A percentile compares a stretch with the other conserved stretches of the same genome.
Evolutionary conservation across 2,113 vertebrate genomes (phyloP).

Genomic region (Pterophyllum scalare): DNA sequence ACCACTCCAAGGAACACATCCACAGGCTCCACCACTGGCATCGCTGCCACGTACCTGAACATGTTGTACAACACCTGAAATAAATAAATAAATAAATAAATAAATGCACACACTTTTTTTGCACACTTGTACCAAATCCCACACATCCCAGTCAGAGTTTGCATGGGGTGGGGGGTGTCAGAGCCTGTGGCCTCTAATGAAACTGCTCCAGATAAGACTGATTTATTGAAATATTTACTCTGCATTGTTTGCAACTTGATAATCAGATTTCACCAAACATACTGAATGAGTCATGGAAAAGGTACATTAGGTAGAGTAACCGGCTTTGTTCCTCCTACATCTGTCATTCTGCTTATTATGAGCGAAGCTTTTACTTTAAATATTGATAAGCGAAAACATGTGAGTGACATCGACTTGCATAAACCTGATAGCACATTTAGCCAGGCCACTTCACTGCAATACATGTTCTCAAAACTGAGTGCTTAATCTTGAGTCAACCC

Average conservation of each 20-base stretch:
- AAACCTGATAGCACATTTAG: not conserved
- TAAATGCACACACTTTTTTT: not conserved
- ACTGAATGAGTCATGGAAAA: conserved; percentile 18
- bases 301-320: not conserved
- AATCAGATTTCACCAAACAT: conserved; percentile 22
- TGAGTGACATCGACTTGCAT: not conserved
- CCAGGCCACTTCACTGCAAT: not conserved
- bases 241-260: conserved; percentile 57
- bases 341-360: not conserved
- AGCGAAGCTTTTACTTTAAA: not conserved
- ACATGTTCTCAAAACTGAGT: not conserved
- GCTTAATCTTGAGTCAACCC: not conserved
- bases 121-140: not conserved
- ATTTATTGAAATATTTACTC: conserved; percentile 58
- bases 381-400: not conserved
- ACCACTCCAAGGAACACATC: conserved; percentile 92
- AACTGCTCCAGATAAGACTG: conserved; percentile 28
- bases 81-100: not conserved
- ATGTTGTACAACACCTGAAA: conserved; percentile 94
- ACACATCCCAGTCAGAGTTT: not conserved
- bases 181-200: conserved; percentile 18
- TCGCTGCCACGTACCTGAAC: conserved; percentile 92
- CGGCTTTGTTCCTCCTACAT: not conserved
- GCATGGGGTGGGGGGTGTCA: not conserved
- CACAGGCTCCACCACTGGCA: conserved; percentile 89